phyloP scores from a whole-genome alignment of 2,113 vertebrate genomes.

The Verasper variegatus region DNA sequence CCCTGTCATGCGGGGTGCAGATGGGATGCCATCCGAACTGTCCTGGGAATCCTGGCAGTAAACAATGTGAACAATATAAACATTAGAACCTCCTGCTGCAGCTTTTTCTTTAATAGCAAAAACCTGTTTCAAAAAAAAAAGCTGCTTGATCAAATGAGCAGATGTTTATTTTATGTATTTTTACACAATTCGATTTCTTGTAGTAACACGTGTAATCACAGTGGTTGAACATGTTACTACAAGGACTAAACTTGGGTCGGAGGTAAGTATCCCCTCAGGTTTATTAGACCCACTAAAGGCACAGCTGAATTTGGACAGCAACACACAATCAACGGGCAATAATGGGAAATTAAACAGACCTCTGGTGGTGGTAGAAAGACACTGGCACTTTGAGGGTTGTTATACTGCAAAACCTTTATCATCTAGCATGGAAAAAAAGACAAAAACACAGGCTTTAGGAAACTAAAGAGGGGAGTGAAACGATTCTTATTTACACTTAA shows the following conservation, averaged over 20 bases:
- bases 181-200: constrained; percentile 20
- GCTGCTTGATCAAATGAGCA: constrained; percentile 1
- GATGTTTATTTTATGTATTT: neutral
- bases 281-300: constrained; percentile 28
- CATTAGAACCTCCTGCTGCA: neutral
- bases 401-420: constrained; percentile 88
- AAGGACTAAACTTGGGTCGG: constrained; percentile 32
- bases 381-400: constrained; percentile 82
- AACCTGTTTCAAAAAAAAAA: neutral
- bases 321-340: constrained; percentile 70
- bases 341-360: constrained; percentile 81
- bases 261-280: constrained; percentile 36
- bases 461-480: constrained; percentile 53
- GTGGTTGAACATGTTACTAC: constrained; percentile 15
- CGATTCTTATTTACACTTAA: constrained; percentile 25
- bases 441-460: constrained; percentile 73
- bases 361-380: constrained; percentile 85
- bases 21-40: constrained; percentile 92
- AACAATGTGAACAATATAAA: constrained; percentile 21
- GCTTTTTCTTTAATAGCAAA: neutral
- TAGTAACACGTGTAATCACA: constrained; percentile 23
- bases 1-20: constrained; percentile 93
- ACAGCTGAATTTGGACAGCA: constrained; percentile 38
- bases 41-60: constrained; percentile 90
- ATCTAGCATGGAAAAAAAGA: constrained; percentile 80